Evolutionary conservation across 2,113 vertebrate genomes (phyloP).

Genomic region (Myocastor coypus): DNA sequence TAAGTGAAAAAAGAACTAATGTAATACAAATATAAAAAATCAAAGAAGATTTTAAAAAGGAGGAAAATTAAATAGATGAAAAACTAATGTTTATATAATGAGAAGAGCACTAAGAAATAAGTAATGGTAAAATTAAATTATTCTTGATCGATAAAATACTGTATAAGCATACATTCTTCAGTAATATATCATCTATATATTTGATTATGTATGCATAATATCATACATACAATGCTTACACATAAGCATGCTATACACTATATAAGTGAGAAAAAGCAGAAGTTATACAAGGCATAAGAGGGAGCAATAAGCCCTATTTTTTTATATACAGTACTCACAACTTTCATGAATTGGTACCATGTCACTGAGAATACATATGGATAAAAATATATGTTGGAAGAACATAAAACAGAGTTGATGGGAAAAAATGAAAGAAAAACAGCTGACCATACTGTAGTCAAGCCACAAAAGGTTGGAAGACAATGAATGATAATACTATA

Average conservation of each 20-base stretch:
- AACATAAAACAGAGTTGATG: not conserved
- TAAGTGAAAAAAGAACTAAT: not conserved
- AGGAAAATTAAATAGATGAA: not conserved
- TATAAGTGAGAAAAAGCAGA: not conserved
- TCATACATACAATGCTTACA: not conserved
- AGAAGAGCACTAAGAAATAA: not conserved
- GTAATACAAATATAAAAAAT: not conserved
- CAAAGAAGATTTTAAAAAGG: not conserved
- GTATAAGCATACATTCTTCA: not conserved
- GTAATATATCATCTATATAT: not conserved
- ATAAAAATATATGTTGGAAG: no score
- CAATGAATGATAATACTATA: no score
- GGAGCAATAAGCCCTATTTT: not conserved
- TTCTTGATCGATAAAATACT: not conserved
- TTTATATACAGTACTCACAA: not conserved
- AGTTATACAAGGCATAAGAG: not conserved
- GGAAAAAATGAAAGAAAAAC: no score
- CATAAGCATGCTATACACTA: not conserved
- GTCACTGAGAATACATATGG: not conserved
- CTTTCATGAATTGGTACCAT: not conserved
- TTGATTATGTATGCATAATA: not conserved
- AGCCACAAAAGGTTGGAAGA: not conserved
- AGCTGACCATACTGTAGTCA: not conserved
- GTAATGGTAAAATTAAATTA: not conserved
- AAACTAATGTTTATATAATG: not conserved